Percentiles rank a stretch among this genome's conserved stretches.
Conservation (phyloP, 1,140 invertebrate genomes). For the Drosophila rufa region DNA sequence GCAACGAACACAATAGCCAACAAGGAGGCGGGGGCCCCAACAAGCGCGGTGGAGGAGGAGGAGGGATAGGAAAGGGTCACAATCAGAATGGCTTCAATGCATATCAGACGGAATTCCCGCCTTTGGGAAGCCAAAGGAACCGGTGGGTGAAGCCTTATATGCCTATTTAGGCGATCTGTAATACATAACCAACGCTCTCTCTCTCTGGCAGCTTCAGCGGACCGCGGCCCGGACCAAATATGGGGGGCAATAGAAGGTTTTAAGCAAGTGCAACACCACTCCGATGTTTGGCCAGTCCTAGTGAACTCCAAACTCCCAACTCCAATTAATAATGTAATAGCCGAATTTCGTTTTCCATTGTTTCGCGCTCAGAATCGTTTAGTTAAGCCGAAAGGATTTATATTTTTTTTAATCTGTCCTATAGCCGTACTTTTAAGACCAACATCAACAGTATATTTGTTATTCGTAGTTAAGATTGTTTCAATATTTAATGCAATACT, state of each 20-base stretch:
- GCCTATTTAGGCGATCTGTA: neutral
- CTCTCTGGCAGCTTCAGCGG: constrained; percentile 52
- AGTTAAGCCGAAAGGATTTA: constrained; percentile 38
- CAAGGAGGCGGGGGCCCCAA: constrained; percentile 29
- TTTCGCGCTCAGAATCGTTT: constrained; percentile 39
- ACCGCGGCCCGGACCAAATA: constrained; percentile 56
- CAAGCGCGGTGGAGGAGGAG: constrained; percentile 43
- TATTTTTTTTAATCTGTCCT: constrained; percentile 35
- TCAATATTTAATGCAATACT: constrained; percentile 66
- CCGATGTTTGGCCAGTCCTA: constrained; percentile 20
- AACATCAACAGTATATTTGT: constrained; percentile 73
- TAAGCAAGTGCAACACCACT: constrained; percentile 27
- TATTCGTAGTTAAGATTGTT: constrained; percentile 66
- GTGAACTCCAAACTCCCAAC: constrained; percentile 26
- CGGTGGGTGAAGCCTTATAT: constrained; percentile 37
- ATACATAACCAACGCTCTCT: neutral
- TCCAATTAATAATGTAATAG: constrained; percentile 59
- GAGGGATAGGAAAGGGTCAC: constrained; percentile 33
- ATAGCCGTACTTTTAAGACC: constrained; percentile 51
- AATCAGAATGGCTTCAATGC: constrained; percentile 85
- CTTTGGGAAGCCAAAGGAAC: constrained; percentile 63
- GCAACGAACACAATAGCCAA: constrained; percentile 78
- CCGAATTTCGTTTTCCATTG: constrained; percentile 73
- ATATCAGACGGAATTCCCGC: constrained; percentile 80
- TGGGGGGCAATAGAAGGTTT: constrained; percentile 68